These are phyloP conservation scores for Mamestra brassicae DNA, from an alignment of 2,888 invertebrate species.

Conservation along the genomic window DNA sequence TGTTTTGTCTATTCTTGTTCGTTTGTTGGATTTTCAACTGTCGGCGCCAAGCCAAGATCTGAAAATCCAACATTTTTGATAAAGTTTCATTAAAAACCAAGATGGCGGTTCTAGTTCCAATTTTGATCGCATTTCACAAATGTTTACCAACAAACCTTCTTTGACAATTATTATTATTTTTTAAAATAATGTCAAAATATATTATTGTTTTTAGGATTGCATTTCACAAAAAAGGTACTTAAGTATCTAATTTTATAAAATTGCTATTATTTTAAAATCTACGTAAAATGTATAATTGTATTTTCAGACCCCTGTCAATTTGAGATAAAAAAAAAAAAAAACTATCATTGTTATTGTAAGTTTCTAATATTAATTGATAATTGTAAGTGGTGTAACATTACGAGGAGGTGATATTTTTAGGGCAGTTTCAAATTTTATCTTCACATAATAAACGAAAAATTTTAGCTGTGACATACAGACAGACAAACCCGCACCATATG, in stretches of 20 bases:
- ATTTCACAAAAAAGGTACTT: no score
- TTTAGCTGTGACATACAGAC: no score
- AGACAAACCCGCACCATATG: no score
- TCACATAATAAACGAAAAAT: not conserved
- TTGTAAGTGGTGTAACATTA: not conserved
- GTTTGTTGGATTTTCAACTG: not conserved
- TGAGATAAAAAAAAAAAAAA: slow-evolving; percentile 32
- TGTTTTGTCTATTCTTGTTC: not conserved
- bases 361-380: slow-evolving; percentile 15
- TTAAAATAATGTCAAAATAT: no score
- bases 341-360: slow-evolving; percentile 11
- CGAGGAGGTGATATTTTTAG: slow-evolving; percentile 8
- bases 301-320: slow-evolving; percentile 52
- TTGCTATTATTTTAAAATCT: not conserved
- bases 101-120: not conserved
- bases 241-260: not conserved
- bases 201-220: no score
- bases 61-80: not conserved
- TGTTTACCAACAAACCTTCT: not conserved
- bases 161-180: no score
- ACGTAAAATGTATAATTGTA: slow-evolving; percentile 43
- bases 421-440: not conserved
- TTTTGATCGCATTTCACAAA: not conserved
- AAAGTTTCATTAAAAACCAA: not conserved
- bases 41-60: not conserved